These are phyloP conservation scores for Protaetia brevitarsis DNA, from an alignment of 1,140 invertebrate genomes.

Conservation along the genomic window DNA sequence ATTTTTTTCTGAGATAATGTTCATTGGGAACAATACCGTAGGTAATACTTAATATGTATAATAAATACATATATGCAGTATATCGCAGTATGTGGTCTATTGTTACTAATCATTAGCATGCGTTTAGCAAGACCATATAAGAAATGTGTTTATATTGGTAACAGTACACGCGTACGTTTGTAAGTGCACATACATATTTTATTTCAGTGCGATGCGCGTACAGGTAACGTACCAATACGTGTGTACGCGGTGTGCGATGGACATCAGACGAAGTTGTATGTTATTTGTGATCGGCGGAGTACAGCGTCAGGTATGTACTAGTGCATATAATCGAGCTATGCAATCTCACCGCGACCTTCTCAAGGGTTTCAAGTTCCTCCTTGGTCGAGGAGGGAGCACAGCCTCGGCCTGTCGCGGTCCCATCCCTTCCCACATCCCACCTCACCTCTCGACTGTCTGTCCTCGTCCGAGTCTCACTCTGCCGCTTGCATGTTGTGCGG, in stretches of 20 bases:
- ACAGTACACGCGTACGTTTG: neutral
- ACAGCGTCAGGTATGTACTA: constrained; percentile 21
- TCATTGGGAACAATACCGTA: too few species aligned
- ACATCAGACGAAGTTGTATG: constrained; percentile 13
- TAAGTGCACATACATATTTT: neutral
- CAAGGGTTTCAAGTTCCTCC: constrained; percentile 46
- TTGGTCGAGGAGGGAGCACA: constrained; percentile 33
- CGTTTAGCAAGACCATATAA: neutral
- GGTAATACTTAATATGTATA: too few species aligned
- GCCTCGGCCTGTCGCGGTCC: constrained; percentile 30
- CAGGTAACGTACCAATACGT: neutral
- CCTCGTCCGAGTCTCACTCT: constrained; percentile 1
- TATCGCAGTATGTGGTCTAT: neutral
- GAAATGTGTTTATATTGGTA: neutral
- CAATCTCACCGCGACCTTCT: constrained; percentile 44
- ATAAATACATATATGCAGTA: too few species aligned
- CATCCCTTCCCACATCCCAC: constrained; percentile 25
- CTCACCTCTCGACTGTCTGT: constrained; percentile 36
- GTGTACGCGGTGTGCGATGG: neutral
- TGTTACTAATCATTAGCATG: constrained; percentile 9
- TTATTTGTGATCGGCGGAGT: constrained; percentile 17
- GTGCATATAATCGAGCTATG: constrained; percentile 26
- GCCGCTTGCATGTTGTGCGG: neutral
- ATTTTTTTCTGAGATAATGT: too few species aligned
- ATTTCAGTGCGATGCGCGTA: neutral